Evolutionary conservation across 2,888 invertebrate genomes (phyloP), one percentile per base, ranked within the genome.

Genomic region (Drosophila kuntzei): DNA sequence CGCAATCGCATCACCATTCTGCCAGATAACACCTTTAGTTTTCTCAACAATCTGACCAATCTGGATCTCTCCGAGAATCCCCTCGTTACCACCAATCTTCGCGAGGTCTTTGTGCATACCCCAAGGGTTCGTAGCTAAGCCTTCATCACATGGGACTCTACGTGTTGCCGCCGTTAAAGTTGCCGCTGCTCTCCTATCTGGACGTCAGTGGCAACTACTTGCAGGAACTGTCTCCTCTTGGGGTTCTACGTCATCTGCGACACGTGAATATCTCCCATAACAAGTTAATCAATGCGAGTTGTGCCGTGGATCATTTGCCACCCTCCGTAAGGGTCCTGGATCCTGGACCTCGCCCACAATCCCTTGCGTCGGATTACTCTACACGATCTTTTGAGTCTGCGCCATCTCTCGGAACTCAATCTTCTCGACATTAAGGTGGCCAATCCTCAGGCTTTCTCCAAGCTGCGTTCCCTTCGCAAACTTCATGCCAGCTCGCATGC

Each of bases 1-100:
- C 94, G 94, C 88, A 98, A 98, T 92, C 95, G 96, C 87, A 93
- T 97, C 69, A 96, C 96, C 16, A 96, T 97, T 72, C 92, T 98
- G 74, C 97, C 97, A 2, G 97, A 97, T 92, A 97, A 97, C 91
- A 97, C 97, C 18, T 97, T 98, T 91, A 96, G 96, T 22, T 96
- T 96, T 89, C 94, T 97, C 58, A 95, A 95, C 44, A 95, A 95
- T 78, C 93, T 97, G 70, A 95, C 97, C 79, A 95, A 95, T 83
- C 93, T 98, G 85, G 97, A 97, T 92, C 93, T 98, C 51, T 96
- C 96, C 79, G 95, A 94, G 78, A 97, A 97, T 93, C 94, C 95
- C 34, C 93, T 97, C 71, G 95, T 97, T 81, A 96, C 96, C 29
- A 95, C 97, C 70, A 97, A 97, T 93, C 95, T 97, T 90, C 96